Conservation (phyloP, 2,797 vertebrate genomes). For the Jordanella pulchra region DNA sequence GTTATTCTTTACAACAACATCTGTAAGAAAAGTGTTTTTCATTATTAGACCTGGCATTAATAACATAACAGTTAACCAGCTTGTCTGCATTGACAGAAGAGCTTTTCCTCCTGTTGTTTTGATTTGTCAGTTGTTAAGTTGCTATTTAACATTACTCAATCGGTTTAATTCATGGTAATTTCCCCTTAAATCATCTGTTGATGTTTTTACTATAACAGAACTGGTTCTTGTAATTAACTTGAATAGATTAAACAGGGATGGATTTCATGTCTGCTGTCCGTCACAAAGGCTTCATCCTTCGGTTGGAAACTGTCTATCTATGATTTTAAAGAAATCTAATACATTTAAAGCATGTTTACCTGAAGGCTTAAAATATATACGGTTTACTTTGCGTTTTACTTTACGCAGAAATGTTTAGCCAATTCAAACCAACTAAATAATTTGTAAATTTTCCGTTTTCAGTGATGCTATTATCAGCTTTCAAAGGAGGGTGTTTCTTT, state of each 20-base stretch:
- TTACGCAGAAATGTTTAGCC: neutral
- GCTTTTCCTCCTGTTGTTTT: neutral
- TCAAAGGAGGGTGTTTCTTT: conserved; percentile 42
- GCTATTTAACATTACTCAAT: neutral
- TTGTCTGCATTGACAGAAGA: neutral
- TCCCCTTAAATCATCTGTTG: neutral
- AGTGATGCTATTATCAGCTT: conserved; percentile 16
- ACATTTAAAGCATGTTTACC: conserved; percentile 15
- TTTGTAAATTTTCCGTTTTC: conserved; percentile 29
- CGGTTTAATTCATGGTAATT: neutral
- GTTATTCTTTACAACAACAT: neutral
- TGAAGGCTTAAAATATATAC: conserved; percentile 26
- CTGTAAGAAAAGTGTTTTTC: neutral
- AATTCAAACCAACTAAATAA: conserved; percentile 11
- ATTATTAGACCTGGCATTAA: too few relatives aligned
- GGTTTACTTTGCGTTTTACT: conserved; percentile 3
- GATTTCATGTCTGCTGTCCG: conserved; percentile 44
- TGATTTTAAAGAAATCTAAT: conserved; percentile 14
- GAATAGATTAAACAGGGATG: conserved; percentile 53
- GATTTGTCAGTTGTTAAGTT: neutral
- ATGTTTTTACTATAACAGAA: neutral
- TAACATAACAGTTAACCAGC: neutral
- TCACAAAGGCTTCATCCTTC: conserved; percentile 52
- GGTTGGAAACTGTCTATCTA: conserved; percentile 22
- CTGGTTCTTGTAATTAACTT: conserved; percentile 40